phyloP scores from a whole-genome alignment of 2,888 invertebrate genomes.

The Caenorhabditis angaria region DNA sequence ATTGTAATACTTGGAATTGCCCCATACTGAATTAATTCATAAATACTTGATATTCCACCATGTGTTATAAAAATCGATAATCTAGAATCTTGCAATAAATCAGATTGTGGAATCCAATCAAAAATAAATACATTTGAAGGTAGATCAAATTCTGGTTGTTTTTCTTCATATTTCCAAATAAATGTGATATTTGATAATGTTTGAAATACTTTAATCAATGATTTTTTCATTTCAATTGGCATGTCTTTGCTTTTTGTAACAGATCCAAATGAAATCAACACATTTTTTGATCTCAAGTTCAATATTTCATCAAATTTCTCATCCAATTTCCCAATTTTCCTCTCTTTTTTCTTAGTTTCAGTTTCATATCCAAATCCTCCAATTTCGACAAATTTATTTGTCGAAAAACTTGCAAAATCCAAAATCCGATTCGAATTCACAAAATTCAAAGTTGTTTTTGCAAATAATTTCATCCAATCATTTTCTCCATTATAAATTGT shows the following conservation, averaged over 20 bases:
- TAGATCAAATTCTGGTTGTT: slow-evolving; percentile 19
- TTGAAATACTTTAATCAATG: slow-evolving; percentile 35
- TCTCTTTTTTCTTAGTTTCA: slow-evolving; percentile 24
- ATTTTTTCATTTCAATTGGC: slow-evolving; percentile 31
- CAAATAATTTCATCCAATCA: too few relatives aligned
- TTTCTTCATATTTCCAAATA: slow-evolving; percentile 58
- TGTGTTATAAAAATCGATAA: slow-evolving; percentile 48
- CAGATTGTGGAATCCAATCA: slow-evolving; percentile 57
- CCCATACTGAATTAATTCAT: slow-evolving; percentile 40
- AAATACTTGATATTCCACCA: slow-evolving; percentile 43
- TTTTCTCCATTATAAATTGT: slow-evolving; percentile 10
- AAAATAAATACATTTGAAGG: slow-evolving; percentile 48
- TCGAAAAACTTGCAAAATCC: slow-evolving; percentile 27
- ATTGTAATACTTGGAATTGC: slow-evolving; percentile 38
- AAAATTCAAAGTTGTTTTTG: slow-evolving; percentile 25
- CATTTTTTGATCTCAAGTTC: slow-evolving; percentile 14
- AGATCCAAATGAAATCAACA: slow-evolving; percentile 39
- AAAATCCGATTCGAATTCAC: slow-evolving; percentile 25
- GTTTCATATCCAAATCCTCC: slow-evolving; percentile 39
- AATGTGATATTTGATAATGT: slow-evolving; percentile 46
- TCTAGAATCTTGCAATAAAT: slow-evolving; percentile 34
- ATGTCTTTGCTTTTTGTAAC: slow-evolving; percentile 23
- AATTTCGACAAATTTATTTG: slow-evolving; percentile 28
- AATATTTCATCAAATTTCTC: slow-evolving; percentile 14
- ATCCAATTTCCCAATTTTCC: slow-evolving; percentile 13